These are phyloP conservation scores for Falcunculus frontatus DNA, from an alignment of 2,113 vertebrate genomes.

Conservation along the genomic window DNA sequence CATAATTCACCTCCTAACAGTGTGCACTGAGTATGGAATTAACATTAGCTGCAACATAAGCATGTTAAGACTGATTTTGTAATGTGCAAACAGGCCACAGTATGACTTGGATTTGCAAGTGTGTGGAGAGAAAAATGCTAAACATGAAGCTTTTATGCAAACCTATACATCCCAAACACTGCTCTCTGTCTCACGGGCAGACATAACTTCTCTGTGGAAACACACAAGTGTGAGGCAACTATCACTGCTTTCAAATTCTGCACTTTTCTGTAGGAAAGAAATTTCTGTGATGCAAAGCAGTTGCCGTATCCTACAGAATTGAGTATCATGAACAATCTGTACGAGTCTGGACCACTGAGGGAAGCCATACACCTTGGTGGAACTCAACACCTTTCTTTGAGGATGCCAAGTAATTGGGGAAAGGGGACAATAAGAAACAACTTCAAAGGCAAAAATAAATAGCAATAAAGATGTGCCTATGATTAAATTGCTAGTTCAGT, in stretches of 20 bases:
- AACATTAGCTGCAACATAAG: not conserved
- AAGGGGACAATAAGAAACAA: not conserved
- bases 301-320: not conserved
- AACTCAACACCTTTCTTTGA: not conserved
- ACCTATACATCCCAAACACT: not conserved
- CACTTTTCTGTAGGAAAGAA: not conserved
- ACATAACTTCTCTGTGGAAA: not conserved
- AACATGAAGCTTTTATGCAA: not conserved
- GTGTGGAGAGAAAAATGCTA: not conserved
- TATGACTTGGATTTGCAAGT: not conserved
- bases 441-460: not conserved
- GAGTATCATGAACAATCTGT: not conserved
- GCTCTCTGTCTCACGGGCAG: not conserved
- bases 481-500: not conserved
- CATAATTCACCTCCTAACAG: not conserved
- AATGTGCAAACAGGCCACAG: not conserved
- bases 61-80: not conserved
- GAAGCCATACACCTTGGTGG: not conserved
- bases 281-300: not conserved
- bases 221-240: not conserved
- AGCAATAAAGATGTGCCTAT: not conserved
- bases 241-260: not conserved
- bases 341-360: not conserved
- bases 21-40: fast-evolving
- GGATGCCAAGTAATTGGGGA: not conserved